Base-by-base conservation (phyloP, 2,113 vertebrate species). In the Struthidea cinerea region DNA sequence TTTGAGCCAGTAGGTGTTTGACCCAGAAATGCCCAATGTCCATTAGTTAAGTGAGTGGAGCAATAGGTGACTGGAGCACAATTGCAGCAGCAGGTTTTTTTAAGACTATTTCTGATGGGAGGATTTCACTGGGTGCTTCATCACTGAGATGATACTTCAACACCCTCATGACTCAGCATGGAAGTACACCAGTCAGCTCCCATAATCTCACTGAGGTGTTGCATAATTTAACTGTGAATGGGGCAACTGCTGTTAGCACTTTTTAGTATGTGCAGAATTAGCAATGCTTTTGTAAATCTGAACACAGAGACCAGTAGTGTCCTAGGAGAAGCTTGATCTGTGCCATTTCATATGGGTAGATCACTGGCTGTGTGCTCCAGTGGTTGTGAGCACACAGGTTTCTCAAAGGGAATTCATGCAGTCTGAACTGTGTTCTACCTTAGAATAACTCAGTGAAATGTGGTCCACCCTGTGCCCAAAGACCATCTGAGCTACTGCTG, bases 101-200 rank as follows among this genome's bases (percentile, higher is more conserved):
- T 32, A 55, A 49, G 65, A 53, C 33, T 37, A 2, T 60, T 90
- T 93, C 84, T 86, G 67, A 49, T 92, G 88, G 68, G 59, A 94
- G 59, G 59, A 42, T 94, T 96, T 96, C 9, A 76, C 64, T 59
- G 67, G 52, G 64, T 92, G 73, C 89, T 94, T 89, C 55, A 57
- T 63, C 47, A 74, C 75, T 92, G 86, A 80, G 59, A 70, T 50
- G 83, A 74, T 86, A 13, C 83, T 77, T 64, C 47, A 92, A 78
- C 93, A 89, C 89, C 94, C 83, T 93, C 3, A 1, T 97, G 96
- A 97, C 83, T 95, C 93, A 96, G 83, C 83, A 57, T 80, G 83
- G 90, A 84, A 84, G 67, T 28, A 30, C 55, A 93, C 28, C 82
- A 77, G 79, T 59, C 74, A 65, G 71, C 71, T 93, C 86, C 73